A percentile compares a stretch with the other conserved stretches of the same genome.
Evolutionary conservation across 2,797 vertebrate genomes (phyloP).

Genomic region (Diplodus puntazzo): DNA sequence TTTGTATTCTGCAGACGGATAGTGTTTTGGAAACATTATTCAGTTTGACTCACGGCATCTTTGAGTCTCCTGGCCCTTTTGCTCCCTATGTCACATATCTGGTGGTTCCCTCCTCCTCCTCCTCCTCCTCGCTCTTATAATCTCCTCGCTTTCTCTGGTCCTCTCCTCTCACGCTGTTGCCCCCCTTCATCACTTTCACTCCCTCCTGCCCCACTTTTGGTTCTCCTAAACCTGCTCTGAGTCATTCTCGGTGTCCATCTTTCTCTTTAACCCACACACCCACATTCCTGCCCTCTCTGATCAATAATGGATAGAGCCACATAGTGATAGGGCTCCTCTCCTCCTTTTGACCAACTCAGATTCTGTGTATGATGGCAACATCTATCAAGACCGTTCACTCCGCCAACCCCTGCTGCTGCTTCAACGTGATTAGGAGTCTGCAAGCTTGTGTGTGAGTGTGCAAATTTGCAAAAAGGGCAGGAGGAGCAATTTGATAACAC

Average conservation of each 20-base stretch:
- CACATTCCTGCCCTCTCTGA: constrained; percentile 33
- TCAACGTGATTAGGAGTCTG: constrained; percentile 47
- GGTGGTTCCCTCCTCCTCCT: not conserved
- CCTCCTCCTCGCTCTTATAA: not conserved
- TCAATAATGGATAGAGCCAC: constrained; percentile 69
- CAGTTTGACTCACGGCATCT: not conserved
- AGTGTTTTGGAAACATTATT: not conserved
- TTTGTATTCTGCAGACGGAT: not conserved
- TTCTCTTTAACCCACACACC: constrained; percentile 2
- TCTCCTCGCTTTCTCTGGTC: constrained; percentile 5
- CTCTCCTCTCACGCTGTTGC: not conserved
- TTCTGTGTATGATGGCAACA: constrained; percentile 57
- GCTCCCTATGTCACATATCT: not conserved
- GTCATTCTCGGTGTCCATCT: constrained; percentile 3
- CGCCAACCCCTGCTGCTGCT: constrained; percentile 41
- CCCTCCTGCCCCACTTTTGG: constrained; percentile 1
- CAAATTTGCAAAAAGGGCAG: constrained; percentile 58
- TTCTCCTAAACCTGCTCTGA: constrained; percentile 18
- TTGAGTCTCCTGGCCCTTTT: not conserved
- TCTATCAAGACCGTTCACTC: constrained; percentile 64
- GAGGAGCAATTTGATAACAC: constrained; percentile 61
- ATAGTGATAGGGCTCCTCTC: constrained; percentile 51
- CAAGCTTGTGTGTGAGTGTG: constrained; percentile 9
- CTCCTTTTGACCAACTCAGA: constrained; percentile 63
- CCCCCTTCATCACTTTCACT: constrained; percentile 3